phyloP scores from a whole-genome alignment of 2,888 invertebrate species.

The Eristalis arbustorum region DNA sequence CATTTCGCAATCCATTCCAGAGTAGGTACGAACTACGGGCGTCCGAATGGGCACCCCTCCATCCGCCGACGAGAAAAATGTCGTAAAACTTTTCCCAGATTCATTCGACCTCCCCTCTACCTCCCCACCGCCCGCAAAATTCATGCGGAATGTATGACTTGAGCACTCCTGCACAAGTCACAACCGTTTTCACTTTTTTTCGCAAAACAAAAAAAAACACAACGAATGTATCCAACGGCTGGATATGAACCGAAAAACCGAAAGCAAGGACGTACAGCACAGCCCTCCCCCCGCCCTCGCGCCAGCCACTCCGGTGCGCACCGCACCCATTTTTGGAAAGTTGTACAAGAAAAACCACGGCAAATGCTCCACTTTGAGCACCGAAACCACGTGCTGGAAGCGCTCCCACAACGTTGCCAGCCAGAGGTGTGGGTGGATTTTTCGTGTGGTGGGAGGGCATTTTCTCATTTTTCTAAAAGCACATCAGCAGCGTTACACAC shows the following conservation, averaged over 20 bases:
- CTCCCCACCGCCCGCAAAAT: background rate
- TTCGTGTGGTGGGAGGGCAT: constrained; percentile 38
- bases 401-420: background rate
- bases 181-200: constrained; percentile 45
- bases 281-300: background rate
- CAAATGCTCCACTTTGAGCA: constrained; percentile 50
- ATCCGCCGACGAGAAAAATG: background rate
- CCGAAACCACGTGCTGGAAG: constrained; percentile 34
- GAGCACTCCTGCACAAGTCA: constrained; percentile 25
- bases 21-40: background rate
- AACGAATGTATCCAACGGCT: constrained; percentile 19
- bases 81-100: constrained; percentile 36
- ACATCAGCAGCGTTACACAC: constrained; percentile 34
- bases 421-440: background rate
- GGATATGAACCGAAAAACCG: constrained; percentile 6
- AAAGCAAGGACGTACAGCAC: background rate
- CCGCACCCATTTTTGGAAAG: constrained; percentile 54
- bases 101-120: background rate
- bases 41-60: background rate
- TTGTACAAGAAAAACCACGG: constrained; percentile 45
- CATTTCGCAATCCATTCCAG: constrained; percentile 19
- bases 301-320: background rate
- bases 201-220: constrained; percentile 16
- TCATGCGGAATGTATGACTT: constrained; percentile 12
- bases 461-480: constrained; percentile 65